A percentile compares a stretch with the other conserved stretches of the same genome.
phyloP scores from a whole-genome alignment of 2,888 invertebrate species.

The Pterobdella sp. region DNA sequence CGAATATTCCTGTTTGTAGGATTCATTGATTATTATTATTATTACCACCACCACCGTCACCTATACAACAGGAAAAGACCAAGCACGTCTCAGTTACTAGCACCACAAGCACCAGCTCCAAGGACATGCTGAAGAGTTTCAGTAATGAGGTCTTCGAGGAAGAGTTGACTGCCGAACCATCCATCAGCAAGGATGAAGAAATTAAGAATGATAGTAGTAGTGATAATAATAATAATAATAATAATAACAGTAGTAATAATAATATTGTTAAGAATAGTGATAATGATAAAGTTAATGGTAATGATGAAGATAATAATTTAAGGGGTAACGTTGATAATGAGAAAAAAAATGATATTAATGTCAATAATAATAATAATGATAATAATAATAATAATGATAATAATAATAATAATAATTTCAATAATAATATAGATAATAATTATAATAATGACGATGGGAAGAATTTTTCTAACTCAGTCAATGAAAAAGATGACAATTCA shows the following conservation, averaged over 20 bases:
- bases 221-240: neutral
- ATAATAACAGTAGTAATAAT: neutral
- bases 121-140: constrained; percentile 40
- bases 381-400: neutral
- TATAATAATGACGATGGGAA: neutral
- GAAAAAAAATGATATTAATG: neutral
- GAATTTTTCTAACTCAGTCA: too few species aligned
- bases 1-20: too few species aligned
- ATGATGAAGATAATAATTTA: neutral
- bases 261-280: neutral
- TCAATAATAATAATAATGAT: neutral
- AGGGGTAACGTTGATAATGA: neutral
- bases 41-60: too few species aligned
- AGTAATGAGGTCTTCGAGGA: constrained; percentile 55
- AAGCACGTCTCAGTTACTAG: neutral
- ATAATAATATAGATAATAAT: neutral
- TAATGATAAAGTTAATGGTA: neutral
- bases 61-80: constrained; percentile 14
- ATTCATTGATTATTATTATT: too few species aligned
- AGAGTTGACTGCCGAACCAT: constrained; percentile 31
- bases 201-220: neutral
- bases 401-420: neutral
- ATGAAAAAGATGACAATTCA: neutral
- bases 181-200: constrained; percentile 7
- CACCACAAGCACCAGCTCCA: constrained; percentile 18